Conservation (phyloP, 2,113 vertebrate genomes). For the Heterochromis multidens region DNA sequence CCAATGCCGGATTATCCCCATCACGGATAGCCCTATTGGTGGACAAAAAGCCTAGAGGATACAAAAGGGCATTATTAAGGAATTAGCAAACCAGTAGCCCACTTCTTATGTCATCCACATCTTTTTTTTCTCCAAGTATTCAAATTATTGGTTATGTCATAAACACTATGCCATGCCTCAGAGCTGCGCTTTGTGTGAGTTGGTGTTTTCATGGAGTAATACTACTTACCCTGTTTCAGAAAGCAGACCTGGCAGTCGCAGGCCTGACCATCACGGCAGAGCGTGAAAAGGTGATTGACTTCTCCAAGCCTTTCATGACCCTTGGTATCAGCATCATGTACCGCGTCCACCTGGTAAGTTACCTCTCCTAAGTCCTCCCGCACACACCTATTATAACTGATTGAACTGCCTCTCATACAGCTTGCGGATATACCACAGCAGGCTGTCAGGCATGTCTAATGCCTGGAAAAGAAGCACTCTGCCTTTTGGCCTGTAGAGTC, state of each 20-base stretch:
- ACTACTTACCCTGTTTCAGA: constrained; percentile 74
- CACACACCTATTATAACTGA: not conserved
- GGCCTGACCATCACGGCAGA: constrained; percentile 96
- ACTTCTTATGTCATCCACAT: constrained; percentile 3
- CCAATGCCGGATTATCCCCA: constrained; percentile 43
- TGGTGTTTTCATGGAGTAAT: not conserved
- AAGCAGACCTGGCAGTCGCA: constrained; percentile 94
- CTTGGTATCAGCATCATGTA: constrained; percentile 98
- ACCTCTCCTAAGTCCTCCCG: not conserved
- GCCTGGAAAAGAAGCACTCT: constrained; percentile 27
- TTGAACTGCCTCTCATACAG: not conserved
- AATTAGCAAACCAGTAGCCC: constrained; percentile 1
- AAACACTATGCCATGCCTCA: not conserved
- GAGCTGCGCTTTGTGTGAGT: not conserved
- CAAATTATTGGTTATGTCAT: constrained; percentile 1
- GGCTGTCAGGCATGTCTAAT: constrained; percentile 34
- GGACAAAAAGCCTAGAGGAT: constrained; percentile 26
- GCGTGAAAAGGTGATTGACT: constrained; percentile 97
- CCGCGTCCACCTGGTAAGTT: constrained; percentile 94
- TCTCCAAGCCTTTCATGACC: constrained; percentile 98
- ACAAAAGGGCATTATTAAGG: constrained; percentile 33
- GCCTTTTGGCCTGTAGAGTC: not conserved
- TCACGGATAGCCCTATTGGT: constrained; percentile 22
- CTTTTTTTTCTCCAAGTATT: not conserved
- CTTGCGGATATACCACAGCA: not conserved